Evolutionary conservation across 1,140 invertebrate species (phyloP).

Genomic region (Eurosta solidaginis): DNA sequence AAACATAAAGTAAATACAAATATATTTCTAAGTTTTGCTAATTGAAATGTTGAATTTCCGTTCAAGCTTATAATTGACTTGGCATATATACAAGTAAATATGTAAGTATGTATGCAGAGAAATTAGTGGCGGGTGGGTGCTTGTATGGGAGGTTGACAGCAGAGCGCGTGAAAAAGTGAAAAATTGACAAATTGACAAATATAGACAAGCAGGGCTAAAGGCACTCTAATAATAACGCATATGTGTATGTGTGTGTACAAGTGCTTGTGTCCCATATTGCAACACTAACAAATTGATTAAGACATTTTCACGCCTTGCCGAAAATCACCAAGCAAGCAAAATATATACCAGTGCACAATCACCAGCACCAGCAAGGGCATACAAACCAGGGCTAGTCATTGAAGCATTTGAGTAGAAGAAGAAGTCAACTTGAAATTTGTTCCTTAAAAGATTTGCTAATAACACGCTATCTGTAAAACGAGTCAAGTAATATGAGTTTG

Average conservation of each 20-base stretch:
- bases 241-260: neutral
- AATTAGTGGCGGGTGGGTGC: neutral
- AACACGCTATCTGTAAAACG: neutral
- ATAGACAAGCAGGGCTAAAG: neutral
- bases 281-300: constrained; percentile 26
- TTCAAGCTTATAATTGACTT: constrained; percentile 58
- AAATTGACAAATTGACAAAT: constrained; percentile 22
- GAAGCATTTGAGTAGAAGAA: constrained; percentile 4
- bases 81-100: neutral
- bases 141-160: neutral
- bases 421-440: constrained; percentile 27
- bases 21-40: constrained; percentile 39
- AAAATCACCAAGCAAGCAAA: constrained; percentile 8
- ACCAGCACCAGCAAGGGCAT: neutral
- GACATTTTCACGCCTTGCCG: constrained; percentile 27
- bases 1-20: too few relatives aligned
- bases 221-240: neutral
- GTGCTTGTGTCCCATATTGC: neutral
- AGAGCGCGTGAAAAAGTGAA: constrained; percentile 16
- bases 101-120: neutral
- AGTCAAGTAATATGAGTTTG: neutral
- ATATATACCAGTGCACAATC: too few relatives aligned
- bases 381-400: too few relatives aligned
- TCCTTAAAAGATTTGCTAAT: constrained; percentile 21
- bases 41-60: constrained; percentile 59